Evolutionary conservation across 2,888 invertebrate genomes (phyloP), one percentile per base, ranked within the genome.

Genomic region (Caenorhabditis becei): DNA sequence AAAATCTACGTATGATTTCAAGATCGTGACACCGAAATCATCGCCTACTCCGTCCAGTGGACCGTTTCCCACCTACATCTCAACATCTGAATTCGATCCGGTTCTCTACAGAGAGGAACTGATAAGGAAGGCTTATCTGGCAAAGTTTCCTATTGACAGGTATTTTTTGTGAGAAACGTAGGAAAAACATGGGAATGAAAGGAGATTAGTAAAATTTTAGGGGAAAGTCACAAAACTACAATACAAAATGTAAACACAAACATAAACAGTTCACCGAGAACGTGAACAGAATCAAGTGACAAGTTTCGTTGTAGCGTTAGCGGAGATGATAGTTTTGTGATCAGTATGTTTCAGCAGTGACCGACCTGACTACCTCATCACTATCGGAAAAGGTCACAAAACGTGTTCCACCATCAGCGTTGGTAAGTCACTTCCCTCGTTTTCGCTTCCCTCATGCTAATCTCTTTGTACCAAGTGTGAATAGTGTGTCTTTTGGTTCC

Each of bases 41-140:
- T 81, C 81, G 28, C 72, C 77, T 16, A 67, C 72, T 23, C 63
- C 67, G 14, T 72, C 77, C 5, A 62, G 37, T 72, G 63, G 63
- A 2, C 58, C 54, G n/a, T 63, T 53, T 16, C 77, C 77, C 11
- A 26, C 77, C 14, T 77, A 67, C 35, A 66, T 82, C 4, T 82
- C 82, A n/a, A 69, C 77, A 2, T 77, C 72, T 41, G 82, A 82
- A 65, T 82, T 82, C 47, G 82, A 82, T 77, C 82, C 82, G 32
- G 82, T 74, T 44, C 23, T 82, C 16, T 82, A 82, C 53, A 59
- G 77, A 47, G 82, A 82, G 59, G 82, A 82, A 70, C 32, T 82
- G 24, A 69, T 82, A 59, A 51, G 82, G 7, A 77, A 78, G 18
- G 72, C 72, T 51, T 82, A 82, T 47, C 54, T 82, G 3, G 51